Evolutionary conservation across 2,113 vertebrate species (phyloP).

Genomic region (Morone saxatilis): DNA sequence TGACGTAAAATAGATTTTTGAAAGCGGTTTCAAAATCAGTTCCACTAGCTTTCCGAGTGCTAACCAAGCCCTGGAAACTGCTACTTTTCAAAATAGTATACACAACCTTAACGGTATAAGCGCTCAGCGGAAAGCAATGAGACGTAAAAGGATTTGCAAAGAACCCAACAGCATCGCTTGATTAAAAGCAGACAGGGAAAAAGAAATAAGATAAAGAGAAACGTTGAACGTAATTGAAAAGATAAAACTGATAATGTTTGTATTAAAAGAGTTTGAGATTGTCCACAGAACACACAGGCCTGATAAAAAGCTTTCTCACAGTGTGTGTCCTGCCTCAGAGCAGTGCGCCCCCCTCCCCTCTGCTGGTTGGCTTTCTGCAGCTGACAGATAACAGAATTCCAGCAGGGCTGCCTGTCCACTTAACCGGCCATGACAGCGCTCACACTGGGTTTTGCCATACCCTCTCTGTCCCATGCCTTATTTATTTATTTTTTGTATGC

Average conservation of each 20-base stretch:
- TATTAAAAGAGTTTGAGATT: conserved; percentile 30
- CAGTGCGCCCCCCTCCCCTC: conserved; percentile 1
- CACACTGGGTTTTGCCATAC: conserved; percentile 60
- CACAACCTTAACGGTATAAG: background rate
- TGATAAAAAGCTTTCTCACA: conserved; percentile 48
- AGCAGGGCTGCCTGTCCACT: conserved; percentile 65
- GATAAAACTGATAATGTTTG: conserved; percentile 29
- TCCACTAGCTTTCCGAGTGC: background rate
- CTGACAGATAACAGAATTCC: conserved; percentile 72
- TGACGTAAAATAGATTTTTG: conserved; percentile 27
- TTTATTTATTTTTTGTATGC: conserved; percentile 31
- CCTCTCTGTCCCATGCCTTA: conserved; percentile 30
- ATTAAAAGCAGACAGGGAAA: background rate
- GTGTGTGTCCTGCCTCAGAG: conserved; percentile 51
- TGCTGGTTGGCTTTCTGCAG: conserved; percentile 51
- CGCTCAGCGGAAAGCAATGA: background rate
- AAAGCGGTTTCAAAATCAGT: conserved; percentile 28
- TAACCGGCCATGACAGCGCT: conserved; percentile 65
- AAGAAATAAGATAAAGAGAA: conserved; percentile 1
- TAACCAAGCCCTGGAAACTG: background rate
- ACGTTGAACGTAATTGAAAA: background rate
- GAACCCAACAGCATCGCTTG: background rate
- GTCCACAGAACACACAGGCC: conserved; percentile 17
- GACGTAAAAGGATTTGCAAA: background rate
- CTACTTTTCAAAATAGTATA: background rate